phyloP scores from a whole-genome alignment of 1,140 invertebrate genomes.

The Aphis craccivora region DNA sequence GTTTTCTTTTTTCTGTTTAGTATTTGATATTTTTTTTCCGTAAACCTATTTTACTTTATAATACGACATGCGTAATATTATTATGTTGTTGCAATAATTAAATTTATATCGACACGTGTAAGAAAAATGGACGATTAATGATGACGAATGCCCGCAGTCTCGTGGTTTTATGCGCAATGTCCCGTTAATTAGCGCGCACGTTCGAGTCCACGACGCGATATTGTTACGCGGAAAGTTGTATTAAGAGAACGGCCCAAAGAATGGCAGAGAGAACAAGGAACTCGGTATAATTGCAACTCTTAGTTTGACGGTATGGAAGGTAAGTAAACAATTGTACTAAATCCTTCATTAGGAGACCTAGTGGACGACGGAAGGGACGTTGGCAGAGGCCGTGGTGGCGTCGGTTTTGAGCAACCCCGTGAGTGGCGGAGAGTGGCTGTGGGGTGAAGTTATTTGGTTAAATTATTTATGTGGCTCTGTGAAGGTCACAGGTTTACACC shows the following conservation, averaged over 20 bases:
- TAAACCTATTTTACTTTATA: background rate
- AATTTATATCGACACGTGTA: background rate
- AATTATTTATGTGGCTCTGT: slow-evolving; percentile 27
- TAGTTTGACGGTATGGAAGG: background rate
- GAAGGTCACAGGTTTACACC: slow-evolving; percentile 5
- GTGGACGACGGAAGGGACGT: background rate
- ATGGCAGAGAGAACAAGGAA: background rate
- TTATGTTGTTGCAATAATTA: background rate
- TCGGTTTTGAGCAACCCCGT: background rate
- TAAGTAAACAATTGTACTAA: slow-evolving; percentile 44
- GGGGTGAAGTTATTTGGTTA: slow-evolving; percentile 40
- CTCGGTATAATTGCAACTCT: slow-evolving; percentile 20
- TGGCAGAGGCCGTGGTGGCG: background rate
- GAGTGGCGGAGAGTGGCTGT: background rate
- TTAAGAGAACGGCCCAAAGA: background rate
- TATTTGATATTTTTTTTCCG: background rate
- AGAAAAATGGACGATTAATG: background rate
- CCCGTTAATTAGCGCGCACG: slow-evolving; percentile 25
- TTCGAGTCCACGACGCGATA: background rate
- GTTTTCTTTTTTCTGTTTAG: background rate
- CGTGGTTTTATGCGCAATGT: background rate
- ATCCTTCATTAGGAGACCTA: slow-evolving; percentile 36
- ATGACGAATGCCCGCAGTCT: background rate
- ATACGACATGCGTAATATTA: background rate
- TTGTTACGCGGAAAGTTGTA: background rate